Conservation (phyloP, 1,140 invertebrate genomes). For the Cotesia typhae region DNA sequence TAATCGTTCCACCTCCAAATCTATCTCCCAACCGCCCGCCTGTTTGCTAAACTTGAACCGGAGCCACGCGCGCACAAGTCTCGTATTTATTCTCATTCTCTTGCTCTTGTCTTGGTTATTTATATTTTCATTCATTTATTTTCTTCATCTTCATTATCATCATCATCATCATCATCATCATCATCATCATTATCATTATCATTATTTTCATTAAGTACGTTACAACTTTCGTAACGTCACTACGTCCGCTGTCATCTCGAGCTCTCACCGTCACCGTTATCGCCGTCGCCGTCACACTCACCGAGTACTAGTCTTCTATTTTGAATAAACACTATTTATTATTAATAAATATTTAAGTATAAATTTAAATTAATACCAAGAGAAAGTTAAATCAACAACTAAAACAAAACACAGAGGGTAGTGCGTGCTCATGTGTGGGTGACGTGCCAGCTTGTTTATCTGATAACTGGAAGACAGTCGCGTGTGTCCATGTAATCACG, state of each 20-base stretch:
- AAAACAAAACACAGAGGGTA: neutral
- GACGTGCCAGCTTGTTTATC: neutral
- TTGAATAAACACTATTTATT: neutral
- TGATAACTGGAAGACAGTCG: neutral
- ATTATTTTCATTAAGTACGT: no score
- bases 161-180: neutral
- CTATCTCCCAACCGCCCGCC: conserved; percentile 46
- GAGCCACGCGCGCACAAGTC: conserved; percentile 34
- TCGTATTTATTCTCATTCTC: conserved; percentile 19
- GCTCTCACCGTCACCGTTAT: neutral
- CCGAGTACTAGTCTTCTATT: conserved; percentile 10
- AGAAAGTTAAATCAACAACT: conserved; percentile 18
- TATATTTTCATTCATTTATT: conserved; percentile 5
- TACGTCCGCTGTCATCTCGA: neutral
- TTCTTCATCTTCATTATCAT: conserved; percentile 1
- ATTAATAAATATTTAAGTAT: no score
- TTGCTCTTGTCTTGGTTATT: neutral
- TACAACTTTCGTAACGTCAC: no score
- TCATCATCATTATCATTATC: no score
- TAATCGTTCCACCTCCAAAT: conserved; percentile 63
- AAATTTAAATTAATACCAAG: no score
- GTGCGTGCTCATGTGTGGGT: conserved; percentile 31
- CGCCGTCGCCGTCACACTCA: neutral
- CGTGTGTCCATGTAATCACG: conserved; percentile 13
- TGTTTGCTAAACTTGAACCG: conserved; percentile 39